Evolutionary conservation across 2,888 invertebrate species (phyloP).

Genomic region (Pilophorus perplexus): DNA sequence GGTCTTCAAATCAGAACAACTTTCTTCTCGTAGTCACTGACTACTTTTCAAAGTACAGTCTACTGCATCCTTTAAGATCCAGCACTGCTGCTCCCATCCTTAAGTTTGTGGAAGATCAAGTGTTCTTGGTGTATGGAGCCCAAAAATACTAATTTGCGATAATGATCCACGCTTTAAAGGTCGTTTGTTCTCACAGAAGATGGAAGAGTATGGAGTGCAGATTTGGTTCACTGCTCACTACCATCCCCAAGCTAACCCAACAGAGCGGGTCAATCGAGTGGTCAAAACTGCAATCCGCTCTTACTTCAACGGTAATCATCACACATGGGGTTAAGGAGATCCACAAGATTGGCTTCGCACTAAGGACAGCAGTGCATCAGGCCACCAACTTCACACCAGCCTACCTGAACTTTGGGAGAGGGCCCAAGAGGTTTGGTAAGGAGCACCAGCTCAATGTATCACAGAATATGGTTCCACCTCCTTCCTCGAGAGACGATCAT

Average conservation of each 20-base stretch:
- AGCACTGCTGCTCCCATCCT: conserved; percentile 41
- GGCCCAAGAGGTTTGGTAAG: neutral
- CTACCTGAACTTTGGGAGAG: conserved; percentile 9
- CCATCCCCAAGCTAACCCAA: conserved; percentile 48
- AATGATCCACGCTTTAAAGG: conserved; percentile 46
- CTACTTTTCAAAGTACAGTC: too few species aligned
- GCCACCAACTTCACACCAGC: neutral
- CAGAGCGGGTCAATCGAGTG: conserved; percentile 48
- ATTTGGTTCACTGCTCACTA: conserved; percentile 44
- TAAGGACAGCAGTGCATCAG: conserved; percentile 4
- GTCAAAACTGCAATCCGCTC: conserved; percentile 46
- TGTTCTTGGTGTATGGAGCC: conserved; percentile 47
- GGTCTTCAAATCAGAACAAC: conserved; percentile 30
- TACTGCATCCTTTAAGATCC: neutral
- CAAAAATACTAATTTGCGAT: conserved; percentile 46
- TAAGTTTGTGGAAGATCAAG: conserved; percentile 41
- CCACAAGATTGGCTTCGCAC: neutral
- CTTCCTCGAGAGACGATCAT: neutral
- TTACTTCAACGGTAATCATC: conserved; percentile 35
- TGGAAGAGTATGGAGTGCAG: conserved; percentile 1
- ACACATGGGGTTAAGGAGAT: neutral
- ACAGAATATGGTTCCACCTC: neutral
- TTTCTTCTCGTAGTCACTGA: conserved; percentile 49
- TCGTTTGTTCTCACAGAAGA: neutral
- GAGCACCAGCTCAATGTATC: neutral